These are phyloP conservation scores for Columba janthina DNA, from an alignment of 2,113 vertebrate genomes.

Conservation along the genomic window DNA sequence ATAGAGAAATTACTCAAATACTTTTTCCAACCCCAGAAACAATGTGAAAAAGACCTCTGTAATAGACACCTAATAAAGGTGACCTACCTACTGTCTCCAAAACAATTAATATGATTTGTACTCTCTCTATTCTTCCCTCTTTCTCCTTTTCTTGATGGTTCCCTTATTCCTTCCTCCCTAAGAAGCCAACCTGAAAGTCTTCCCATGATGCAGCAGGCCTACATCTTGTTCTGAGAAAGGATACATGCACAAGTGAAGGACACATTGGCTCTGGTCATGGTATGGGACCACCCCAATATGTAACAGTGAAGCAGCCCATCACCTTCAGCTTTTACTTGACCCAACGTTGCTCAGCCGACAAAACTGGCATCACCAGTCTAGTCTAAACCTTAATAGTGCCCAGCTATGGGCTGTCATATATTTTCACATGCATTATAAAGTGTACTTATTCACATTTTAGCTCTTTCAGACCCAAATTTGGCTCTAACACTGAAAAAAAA, in stretches of 20 bases:
- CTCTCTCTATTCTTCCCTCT: not conserved
- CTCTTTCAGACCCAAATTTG: not conserved
- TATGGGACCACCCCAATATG: rapidly evolving
- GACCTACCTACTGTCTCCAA: not conserved
- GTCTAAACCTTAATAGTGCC: not conserved
- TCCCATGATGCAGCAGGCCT: not conserved
- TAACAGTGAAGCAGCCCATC: rapidly evolving
- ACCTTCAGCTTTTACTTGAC: not conserved
- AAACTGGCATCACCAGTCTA: not conserved
- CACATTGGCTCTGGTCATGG: not conserved
- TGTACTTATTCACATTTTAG: not conserved
- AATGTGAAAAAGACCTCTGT: not conserved
- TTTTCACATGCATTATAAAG: not conserved
- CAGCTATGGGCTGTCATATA: not conserved
- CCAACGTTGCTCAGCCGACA: not conserved
- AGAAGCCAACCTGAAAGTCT: not conserved
- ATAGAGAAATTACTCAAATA: not conserved
- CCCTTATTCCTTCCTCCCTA: not conserved
- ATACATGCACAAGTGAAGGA: not conserved
- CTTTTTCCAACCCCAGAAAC: not conserved
- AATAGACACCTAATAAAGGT: not conserved
- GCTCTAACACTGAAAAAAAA: not conserved
- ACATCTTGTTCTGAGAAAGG: not conserved
- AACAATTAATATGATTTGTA: not conserved
- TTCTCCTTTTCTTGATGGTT: not conserved